Evolutionary conservation across 1,140 invertebrate genomes (phyloP), one percentile per base, ranked within the genome.

Genomic region (Agraylea sexmaculata): DNA sequence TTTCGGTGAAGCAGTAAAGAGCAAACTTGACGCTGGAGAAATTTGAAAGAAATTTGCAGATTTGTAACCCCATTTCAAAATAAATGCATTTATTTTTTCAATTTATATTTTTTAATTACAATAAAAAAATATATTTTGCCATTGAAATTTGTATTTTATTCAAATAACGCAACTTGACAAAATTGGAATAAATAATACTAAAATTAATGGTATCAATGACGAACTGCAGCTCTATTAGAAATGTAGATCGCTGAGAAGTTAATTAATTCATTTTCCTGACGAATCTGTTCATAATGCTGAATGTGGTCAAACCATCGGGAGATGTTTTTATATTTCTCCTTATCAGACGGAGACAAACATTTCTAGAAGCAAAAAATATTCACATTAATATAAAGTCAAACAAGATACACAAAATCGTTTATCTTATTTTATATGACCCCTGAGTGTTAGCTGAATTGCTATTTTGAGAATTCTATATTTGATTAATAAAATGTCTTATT

Each of bases 301-400:
- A 79, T 55, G 51, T 77, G 72, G 49, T 77, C 71, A 49, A 74
- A 79, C 77, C 77, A 79, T 43, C 77, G 64, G 3, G 73, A 78
- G 0, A 79, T 55, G 50, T 78, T 69, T n/a, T 76, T 39, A 36
- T 69, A 72, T 43, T 67, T 65, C 41, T 74, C 74, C 40, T 77
- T 77, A 3, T 77, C 72, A 42, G 71, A 59, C 15, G 64, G 59
- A 1, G 58, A 60, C 19, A 78, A 53, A 16, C 58, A 61, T 47
- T 55, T 57, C 69, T 70, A 37, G 3, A 64, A 58, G 36, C 39
- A 34, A 53, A 42, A 43, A 34, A 19, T 35, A 40, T 21, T 27
- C 35, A 46, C 40, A 22, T 38, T 40, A 19, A 21, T 16, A 40
- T 32, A 10, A 17, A 32, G 30, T 12, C 8, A 32, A 7, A 8